Conservation (phyloP, 2,113 vertebrate species). For the Alethe diademata region DNA sequence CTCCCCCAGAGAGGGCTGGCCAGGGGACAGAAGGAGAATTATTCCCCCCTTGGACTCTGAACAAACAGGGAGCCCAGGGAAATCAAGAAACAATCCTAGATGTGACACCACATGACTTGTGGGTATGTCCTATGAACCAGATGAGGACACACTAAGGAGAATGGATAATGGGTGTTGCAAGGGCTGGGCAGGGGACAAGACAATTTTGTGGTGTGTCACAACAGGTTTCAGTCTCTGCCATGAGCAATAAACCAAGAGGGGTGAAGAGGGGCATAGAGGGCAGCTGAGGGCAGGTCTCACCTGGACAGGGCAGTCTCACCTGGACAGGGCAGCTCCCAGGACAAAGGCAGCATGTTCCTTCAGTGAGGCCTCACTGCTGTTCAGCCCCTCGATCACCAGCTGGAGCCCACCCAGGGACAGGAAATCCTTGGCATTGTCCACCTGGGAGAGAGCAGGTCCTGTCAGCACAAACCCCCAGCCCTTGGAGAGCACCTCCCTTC, state of each 20-base stretch:
- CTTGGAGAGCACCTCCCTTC: not conserved
- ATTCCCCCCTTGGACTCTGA: not conserved
- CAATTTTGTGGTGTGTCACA: not conserved
- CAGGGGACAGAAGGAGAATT: not conserved
- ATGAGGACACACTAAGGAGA: not conserved
- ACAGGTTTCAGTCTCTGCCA: not conserved
- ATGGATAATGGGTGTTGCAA: not conserved
- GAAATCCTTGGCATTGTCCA: slow-evolving; percentile 91
- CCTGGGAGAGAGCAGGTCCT: slow-evolving; percentile 71
- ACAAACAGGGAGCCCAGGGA: not conserved
- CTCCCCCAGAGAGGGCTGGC: not conserved
- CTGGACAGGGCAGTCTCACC: slow-evolving; percentile 85
- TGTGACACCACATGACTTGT: not conserved
- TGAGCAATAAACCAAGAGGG: not conserved
- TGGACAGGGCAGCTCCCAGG: slow-evolving; percentile 87
- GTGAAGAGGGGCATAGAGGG: not conserved
- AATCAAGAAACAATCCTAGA: not conserved
- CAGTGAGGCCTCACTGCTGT: slow-evolving; percentile 81
- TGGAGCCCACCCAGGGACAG: slow-evolving; percentile 86
- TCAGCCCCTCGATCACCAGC: slow-evolving; percentile 83
- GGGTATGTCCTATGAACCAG: not conserved
- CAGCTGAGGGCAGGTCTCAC: slow-evolving; percentile 55
- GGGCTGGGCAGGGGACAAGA: not conserved
- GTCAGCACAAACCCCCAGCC: not conserved
- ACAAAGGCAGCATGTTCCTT: slow-evolving; percentile 89